Conservation (phyloP, 2,113 vertebrate genomes). For the Scophthalmus maximus region DNA sequence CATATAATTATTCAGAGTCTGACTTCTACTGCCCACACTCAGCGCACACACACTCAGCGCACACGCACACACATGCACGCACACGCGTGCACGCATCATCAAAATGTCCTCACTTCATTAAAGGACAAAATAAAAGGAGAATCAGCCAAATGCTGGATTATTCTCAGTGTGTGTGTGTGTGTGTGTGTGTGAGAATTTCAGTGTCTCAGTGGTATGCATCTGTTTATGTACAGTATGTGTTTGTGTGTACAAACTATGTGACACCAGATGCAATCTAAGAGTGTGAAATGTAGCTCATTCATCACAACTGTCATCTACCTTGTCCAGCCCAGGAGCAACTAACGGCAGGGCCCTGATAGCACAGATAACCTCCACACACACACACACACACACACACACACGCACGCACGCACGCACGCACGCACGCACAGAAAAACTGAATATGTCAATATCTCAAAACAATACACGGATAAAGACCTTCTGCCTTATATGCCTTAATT, state of each 20-base stretch:
- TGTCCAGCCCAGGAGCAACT: slow-evolving; percentile 60
- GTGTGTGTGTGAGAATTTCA: not conserved
- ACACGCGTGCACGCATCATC: slow-evolving; percentile 20
- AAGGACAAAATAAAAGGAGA: slow-evolving; percentile 15
- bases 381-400: not conserved
- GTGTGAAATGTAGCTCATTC: slow-evolving; percentile 64
- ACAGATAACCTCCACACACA: slow-evolving; percentile 13
- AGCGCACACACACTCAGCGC: not conserved
- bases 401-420: not conserved
- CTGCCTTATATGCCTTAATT: no score
- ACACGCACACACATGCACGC: no score
- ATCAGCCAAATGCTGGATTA: slow-evolving; percentile 6
- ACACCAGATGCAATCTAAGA: slow-evolving; percentile 46
- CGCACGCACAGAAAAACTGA: not conserved
- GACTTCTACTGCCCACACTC: slow-evolving; percentile 9
- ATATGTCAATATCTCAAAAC: not conserved
- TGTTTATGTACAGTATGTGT: not conserved
- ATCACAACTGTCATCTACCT: slow-evolving; percentile 67
- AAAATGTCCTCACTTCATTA: slow-evolving; percentile 15
- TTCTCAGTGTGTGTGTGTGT: not conserved
- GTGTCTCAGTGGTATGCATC: slow-evolving; percentile 17
- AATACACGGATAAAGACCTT: no score
- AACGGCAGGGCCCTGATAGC: slow-evolving; percentile 54
- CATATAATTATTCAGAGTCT: not conserved
- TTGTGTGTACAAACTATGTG: not conserved